Percentiles rank a stretch among this genome's conserved stretches.
Conservation (phyloP, 2,797 vertebrate genomes). For the Anableps anableps region DNA sequence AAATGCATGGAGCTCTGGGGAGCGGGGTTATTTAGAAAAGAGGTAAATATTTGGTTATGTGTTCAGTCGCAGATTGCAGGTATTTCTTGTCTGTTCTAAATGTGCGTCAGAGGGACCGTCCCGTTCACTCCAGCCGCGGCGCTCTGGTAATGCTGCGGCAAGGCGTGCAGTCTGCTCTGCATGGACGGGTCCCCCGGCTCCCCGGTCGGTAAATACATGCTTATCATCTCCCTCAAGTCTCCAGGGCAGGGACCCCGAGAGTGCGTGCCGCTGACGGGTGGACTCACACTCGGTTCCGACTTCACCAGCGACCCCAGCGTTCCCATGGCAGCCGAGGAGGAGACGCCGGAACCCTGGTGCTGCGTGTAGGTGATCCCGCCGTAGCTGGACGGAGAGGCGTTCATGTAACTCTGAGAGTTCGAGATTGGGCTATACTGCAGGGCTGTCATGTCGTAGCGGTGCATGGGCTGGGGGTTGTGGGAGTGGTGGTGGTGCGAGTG, state of each 20-base stretch:
- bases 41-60: conserved; percentile 88
- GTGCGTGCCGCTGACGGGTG: conserved; percentile 90
- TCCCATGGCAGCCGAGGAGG: conserved; percentile 90
- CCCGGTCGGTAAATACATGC: conserved; percentile 93
- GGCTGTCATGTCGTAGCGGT: conserved; percentile 94
- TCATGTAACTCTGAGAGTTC: conserved; percentile 96
- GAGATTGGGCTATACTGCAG: conserved; percentile 96
- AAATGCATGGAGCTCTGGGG: conserved; percentile 85
- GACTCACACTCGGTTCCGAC: conserved; percentile 95
- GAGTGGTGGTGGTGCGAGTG: conserved; percentile 89
- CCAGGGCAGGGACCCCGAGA: conserved; percentile 94
- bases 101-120: conserved; percentile 94
- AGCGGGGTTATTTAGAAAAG: conserved; percentile 81
- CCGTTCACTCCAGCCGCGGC: conserved; percentile 93
- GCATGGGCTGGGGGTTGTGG: conserved; percentile 93
- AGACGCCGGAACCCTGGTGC: conserved; percentile 86
- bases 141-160: conserved; percentile 97
- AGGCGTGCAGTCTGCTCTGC: conserved; percentile 93
- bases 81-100: conserved; percentile 74
- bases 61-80: conserved; percentile 78
- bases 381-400: conserved; percentile 93
- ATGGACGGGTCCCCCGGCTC: conserved; percentile 89
- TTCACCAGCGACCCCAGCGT: conserved; percentile 94
- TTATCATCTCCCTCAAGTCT: conserved; percentile 99
- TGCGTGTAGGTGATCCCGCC: conserved; percentile 90